Evolutionary conservation across 2,113 vertebrate species (phyloP).

Genomic region (Elgaria multicarinata): DNA sequence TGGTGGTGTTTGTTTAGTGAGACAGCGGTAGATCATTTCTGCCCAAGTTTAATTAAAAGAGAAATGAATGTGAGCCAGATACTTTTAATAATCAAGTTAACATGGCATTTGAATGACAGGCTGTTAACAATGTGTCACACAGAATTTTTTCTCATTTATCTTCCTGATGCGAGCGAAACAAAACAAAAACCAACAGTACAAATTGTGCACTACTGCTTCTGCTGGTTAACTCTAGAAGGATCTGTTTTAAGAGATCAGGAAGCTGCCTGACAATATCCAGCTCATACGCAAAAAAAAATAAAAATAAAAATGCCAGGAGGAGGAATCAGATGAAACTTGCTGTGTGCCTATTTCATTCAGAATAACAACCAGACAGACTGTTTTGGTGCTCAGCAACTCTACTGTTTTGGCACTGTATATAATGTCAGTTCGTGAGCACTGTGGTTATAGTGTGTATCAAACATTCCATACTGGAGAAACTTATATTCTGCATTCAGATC

Average conservation of each 20-base stretch:
- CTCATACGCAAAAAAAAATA: not conserved
- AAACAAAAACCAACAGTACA: constrained; percentile 15
- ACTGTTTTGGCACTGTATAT: constrained; percentile 14
- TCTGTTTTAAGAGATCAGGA: not conserved
- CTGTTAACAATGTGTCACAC: constrained; percentile 26
- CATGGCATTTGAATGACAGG: constrained; percentile 22
- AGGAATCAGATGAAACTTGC: not conserved
- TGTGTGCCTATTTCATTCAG: not conserved
- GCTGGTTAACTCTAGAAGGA: constrained; percentile 8
- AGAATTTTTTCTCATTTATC: constrained; percentile 30
- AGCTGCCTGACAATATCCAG: not conserved
- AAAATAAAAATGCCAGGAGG: not conserved
- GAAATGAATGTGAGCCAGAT: constrained; percentile 24
- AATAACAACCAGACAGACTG: not conserved
- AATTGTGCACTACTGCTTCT: not conserved
- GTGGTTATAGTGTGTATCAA: not conserved
- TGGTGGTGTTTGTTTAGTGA: constrained; percentile 7
- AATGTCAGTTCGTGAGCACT: not conserved
- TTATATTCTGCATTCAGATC: not conserved
- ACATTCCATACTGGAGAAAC: not conserved
- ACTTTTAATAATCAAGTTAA: constrained; percentile 4
- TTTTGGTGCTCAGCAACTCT: not conserved
- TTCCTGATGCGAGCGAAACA: not conserved
- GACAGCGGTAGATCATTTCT: not conserved
- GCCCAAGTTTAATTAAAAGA: constrained; percentile 36